Conservation (phyloP, 2,797 vertebrate genomes). For the Macroramphosus scolopax region DNA sequence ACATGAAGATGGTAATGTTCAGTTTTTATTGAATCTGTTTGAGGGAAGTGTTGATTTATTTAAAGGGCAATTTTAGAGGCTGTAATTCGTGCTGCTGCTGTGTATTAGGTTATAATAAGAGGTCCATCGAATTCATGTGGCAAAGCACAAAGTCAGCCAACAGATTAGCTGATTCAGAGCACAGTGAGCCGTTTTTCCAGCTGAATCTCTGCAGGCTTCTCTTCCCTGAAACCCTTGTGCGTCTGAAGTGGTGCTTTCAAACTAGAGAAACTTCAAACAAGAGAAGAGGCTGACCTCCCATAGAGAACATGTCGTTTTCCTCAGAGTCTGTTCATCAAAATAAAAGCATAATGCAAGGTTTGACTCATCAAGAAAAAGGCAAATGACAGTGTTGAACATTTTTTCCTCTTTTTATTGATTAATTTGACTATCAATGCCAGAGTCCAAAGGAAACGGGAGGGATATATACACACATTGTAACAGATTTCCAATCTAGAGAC, state of each 20-base stretch:
- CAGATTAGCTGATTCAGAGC: conserved; percentile 35
- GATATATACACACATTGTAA: conserved; percentile 18
- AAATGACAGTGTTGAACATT: conserved; percentile 4
- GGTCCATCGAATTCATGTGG: too few relatives aligned
- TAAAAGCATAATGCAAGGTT: not conserved
- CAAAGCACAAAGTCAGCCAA: conserved; percentile 22
- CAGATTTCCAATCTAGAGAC: conserved; percentile 19
- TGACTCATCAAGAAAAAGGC: conserved; percentile 22
- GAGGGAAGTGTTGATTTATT: too few relatives aligned
- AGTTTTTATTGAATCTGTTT: too few relatives aligned
- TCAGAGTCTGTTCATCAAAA: not conserved
- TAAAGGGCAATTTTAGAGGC: too few relatives aligned
- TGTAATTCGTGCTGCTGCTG: too few relatives aligned
- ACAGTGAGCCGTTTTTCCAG: conserved; percentile 14
- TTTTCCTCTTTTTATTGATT: conserved; percentile 56
- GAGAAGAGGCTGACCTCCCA: not conserved
- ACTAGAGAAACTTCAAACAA: conserved; percentile 5
- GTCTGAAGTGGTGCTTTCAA: conserved; percentile 11
- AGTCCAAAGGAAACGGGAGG: conserved; percentile 21
- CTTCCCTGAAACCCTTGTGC: conserved; percentile 7
- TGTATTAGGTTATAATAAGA: too few relatives aligned
- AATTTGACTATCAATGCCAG: conserved; percentile 17
- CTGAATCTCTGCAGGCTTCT: conserved; percentile 14
- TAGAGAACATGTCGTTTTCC: not conserved
- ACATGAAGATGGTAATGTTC: too few relatives aligned